These are phyloP conservation scores for Hypomecis atomaria DNA, from an alignment of 2,888 invertebrate genomes.

Conservation along the genomic window DNA sequence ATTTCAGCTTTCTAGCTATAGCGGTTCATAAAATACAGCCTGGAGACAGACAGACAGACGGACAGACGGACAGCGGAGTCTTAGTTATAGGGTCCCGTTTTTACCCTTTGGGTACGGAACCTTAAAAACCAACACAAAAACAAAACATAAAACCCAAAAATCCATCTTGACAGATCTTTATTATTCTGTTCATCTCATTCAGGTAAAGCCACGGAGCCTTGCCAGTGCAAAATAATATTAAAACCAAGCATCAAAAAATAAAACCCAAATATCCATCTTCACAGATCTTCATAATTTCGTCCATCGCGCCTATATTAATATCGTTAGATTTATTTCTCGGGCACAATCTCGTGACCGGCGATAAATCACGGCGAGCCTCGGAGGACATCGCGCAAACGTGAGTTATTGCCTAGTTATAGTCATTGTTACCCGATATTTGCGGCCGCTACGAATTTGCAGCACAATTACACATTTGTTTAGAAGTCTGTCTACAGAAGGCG, in stretches of 20 bases:
- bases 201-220: too few relatives aligned
- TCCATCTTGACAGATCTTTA: too few relatives aligned
- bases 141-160: too few relatives aligned
- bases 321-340: conserved; percentile 63
- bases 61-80: too few relatives aligned
- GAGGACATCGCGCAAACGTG: conserved; percentile 65
- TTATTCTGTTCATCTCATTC: too few relatives aligned
- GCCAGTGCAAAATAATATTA: too few relatives aligned
- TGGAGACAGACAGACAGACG: too few relatives aligned
- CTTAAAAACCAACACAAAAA: too few relatives aligned
- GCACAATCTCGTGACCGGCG: conserved; percentile 64
- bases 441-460: conserved; percentile 7
- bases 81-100: too few relatives aligned
- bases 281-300: conserved; percentile 28
- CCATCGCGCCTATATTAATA: conserved; percentile 30
- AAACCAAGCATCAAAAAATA: background rate
- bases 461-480: conserved; percentile 16
- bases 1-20: too few relatives aligned
- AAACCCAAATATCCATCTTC: conserved; percentile 8
- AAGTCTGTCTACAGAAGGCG: background rate
- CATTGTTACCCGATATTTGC: conserved; percentile 63
- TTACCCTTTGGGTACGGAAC: too few relatives aligned
- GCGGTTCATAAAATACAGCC: too few relatives aligned
- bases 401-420: conserved; percentile 70
- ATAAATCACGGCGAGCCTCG: conserved; percentile 61